phyloP scores from a whole-genome alignment of 2,888 invertebrate genomes.

The Tricholauxania praeusta region DNA sequence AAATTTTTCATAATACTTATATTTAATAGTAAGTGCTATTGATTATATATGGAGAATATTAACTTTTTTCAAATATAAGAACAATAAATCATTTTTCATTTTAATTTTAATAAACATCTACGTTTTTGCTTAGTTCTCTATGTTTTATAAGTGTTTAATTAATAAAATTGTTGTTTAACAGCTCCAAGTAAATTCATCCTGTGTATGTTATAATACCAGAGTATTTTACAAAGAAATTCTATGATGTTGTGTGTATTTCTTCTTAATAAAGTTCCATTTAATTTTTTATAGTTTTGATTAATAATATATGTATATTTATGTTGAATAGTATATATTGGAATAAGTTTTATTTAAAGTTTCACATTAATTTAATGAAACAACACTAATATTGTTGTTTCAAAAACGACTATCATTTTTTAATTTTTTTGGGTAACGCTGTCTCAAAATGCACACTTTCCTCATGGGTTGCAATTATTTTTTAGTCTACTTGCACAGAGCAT shows the following conservation, averaged over 20 bases:
- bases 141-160: conserved; percentile 4
- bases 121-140: neutral
- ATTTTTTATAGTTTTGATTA: neutral
- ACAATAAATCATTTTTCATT: conserved; percentile 42
- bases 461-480: neutral
- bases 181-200: neutral
- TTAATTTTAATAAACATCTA: conserved; percentile 12
- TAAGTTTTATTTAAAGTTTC: neutral
- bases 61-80: conserved; percentile 44
- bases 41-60: conserved; percentile 24
- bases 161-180: conserved; percentile 27
- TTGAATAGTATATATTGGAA: conserved; percentile 8
- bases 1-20: conserved; percentile 10
- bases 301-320: conserved; percentile 15
- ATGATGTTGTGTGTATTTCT: conserved; percentile 11
- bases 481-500: neutral
- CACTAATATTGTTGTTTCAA: no score
- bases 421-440: conserved; percentile 26
- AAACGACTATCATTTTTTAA: neutral
- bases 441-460: conserved; percentile 1
- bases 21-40: conserved; percentile 2
- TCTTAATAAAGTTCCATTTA: conserved; percentile 13
- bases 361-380: neutral
- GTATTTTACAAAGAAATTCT: conserved; percentile 14
- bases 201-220: conserved; percentile 17